A percentile compares a stretch with the other conserved stretches of the same genome.
phyloP scores from a whole-genome alignment of 2,888 invertebrate species.

The Hirtodrosophila cameraria region DNA sequence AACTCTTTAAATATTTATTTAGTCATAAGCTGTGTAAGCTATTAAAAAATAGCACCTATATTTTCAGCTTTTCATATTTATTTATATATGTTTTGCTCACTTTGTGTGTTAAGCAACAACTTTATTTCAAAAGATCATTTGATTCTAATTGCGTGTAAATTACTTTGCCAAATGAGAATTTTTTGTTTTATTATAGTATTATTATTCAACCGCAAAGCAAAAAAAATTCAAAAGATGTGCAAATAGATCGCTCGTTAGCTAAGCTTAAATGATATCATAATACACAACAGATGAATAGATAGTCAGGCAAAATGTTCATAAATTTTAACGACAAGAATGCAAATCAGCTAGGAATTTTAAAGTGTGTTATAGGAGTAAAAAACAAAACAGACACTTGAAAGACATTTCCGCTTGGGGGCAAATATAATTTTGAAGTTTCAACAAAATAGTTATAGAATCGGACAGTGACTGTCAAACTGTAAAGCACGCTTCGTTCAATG shows the following conservation, averaged over 20 bases:
- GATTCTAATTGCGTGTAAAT: slow-evolving; percentile 47
- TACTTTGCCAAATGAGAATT: slow-evolving; percentile 42
- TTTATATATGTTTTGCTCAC: slow-evolving; percentile 20
- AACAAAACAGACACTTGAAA: slow-evolving; percentile 4
- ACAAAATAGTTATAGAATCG: background rate
- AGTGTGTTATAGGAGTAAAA: slow-evolving; percentile 2
- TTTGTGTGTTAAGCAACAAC: slow-evolving; percentile 8
- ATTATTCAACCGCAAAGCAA: slow-evolving; percentile 19
- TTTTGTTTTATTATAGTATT: slow-evolving; percentile 8
- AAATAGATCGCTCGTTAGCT: slow-evolving; percentile 34
- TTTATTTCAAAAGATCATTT: slow-evolving; percentile 38
- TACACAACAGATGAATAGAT: slow-evolving; percentile 13
- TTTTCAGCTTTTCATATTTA: slow-evolving; percentile 19
- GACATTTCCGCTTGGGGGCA: slow-evolving; percentile 41
- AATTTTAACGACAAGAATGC: slow-evolving; percentile 26
- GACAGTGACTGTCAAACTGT: slow-evolving; percentile 39
- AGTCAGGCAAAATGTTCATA: slow-evolving; percentile 19
- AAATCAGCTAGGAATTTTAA: slow-evolving; percentile 30
- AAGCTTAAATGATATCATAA: slow-evolving; percentile 53
- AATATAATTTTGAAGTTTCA: background rate
- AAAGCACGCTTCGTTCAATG: slow-evolving; percentile 31
- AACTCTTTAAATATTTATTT: slow-evolving; percentile 11
- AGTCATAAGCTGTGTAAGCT: slow-evolving; percentile 35
- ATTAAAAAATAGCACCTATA: slow-evolving; percentile 15
- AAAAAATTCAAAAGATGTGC: slow-evolving; percentile 35